Evolutionary conservation across 2,113 vertebrate genomes (phyloP).

Genomic region (Uria aalge): DNA sequence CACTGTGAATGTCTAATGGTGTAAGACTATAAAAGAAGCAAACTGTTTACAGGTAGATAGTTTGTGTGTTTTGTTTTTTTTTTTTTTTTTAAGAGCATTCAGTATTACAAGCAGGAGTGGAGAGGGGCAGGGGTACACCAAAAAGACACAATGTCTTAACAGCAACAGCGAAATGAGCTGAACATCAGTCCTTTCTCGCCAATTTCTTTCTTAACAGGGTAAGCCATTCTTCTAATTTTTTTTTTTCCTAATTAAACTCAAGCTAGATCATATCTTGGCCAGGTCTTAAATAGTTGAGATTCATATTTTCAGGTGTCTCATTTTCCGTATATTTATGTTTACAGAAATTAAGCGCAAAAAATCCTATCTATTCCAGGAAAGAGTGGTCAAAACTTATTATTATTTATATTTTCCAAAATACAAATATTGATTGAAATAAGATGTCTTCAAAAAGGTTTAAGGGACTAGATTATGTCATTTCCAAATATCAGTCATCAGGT

Average conservation of each 20-base stretch:
- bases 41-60: not conserved
- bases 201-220: not conserved
- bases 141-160: not conserved
- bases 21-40: not conserved
- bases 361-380: not conserved
- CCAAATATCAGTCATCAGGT: not conserved
- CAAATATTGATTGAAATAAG: not conserved
- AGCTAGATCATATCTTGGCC: not conserved
- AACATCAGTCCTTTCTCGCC: not conserved
- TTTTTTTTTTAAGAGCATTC: not conserved
- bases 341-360: not conserved
- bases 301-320: not conserved
- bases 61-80: not conserved
- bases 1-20: not conserved
- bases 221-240: not conserved
- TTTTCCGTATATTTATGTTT: not conserved
- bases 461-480: not conserved
- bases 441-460: not conserved
- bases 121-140: not conserved
- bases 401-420: not conserved
- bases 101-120: fast-evolving
- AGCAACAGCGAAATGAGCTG: not conserved
- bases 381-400: not conserved
- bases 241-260: not conserved
- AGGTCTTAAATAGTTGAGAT: not conserved